Conservation (phyloP, 2,888 invertebrate species). For the Eudemis profundana region DNA sequence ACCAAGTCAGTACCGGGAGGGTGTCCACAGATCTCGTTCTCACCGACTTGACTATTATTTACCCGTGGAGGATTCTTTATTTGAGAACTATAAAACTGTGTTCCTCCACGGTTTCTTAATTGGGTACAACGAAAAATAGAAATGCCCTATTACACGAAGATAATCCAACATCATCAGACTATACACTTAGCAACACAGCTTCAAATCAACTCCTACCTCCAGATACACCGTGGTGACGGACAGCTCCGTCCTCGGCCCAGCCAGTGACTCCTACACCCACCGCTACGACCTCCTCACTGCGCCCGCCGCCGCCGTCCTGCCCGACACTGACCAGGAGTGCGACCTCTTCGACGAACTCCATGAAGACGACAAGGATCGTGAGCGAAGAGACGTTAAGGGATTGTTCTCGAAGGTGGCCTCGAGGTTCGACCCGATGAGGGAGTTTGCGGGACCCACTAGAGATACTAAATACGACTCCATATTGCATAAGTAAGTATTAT, state of each 20-base stretch:
- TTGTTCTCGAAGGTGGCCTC: conserved; percentile 50
- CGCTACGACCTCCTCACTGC: conserved; percentile 60
- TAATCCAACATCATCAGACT: too few relatives aligned
- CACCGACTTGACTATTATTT: too few relatives aligned
- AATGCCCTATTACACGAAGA: too few relatives aligned
- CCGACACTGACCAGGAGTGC: conserved; percentile 50
- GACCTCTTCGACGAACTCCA: conserved; percentile 35
- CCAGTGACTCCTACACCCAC: conserved; percentile 70
- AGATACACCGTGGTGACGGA: conserved; percentile 73
- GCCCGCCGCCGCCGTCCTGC: conserved; percentile 51
- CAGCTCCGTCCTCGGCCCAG: conserved; percentile 71
- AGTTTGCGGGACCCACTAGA: conserved; percentile 65
- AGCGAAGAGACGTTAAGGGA: conserved; percentile 49
- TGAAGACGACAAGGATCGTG: conserved; percentile 58
- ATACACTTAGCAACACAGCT: too few relatives aligned
- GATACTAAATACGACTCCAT: conserved; percentile 61
- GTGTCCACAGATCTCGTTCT: too few relatives aligned
- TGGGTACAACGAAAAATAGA: too few relatives aligned
- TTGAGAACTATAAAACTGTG: too few relatives aligned
- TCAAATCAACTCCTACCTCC: conserved; percentile 6
- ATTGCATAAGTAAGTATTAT: conserved; percentile 53
- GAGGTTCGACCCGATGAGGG: conserved; percentile 71
- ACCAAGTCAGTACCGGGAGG: too few relatives aligned
- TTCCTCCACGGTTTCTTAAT: too few relatives aligned
- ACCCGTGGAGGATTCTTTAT: too few relatives aligned